A percentile compares a stretch with the other conserved stretches of the same genome.
These are phyloP conservation scores for Rhamphomyia laevipes DNA, from an alignment of 2,888 invertebrate genomes.

Conservation along the genomic window DNA sequence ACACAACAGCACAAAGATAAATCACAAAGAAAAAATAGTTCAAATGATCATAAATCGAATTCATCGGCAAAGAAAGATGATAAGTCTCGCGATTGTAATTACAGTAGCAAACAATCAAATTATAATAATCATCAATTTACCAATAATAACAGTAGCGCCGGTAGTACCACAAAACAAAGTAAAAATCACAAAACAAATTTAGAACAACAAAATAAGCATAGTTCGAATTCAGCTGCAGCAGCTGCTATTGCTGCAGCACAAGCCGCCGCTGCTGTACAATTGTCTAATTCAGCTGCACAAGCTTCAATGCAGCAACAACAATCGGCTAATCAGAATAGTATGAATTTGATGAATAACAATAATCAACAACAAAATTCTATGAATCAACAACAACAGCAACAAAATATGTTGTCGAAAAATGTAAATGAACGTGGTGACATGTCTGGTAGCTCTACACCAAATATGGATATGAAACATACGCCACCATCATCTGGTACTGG, in stretches of 20 bases:
- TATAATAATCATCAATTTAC: not conserved
- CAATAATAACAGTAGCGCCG: not conserved
- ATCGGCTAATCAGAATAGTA: slow-evolving; percentile 25
- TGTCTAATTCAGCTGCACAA: too few relatives aligned
- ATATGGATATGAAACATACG: slow-evolving; percentile 30
- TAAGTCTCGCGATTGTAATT: not conserved
- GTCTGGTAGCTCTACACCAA: slow-evolving; percentile 36
- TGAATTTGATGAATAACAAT: not conserved
- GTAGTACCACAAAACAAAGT: not conserved
- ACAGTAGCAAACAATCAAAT: not conserved
- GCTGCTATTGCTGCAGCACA: too few relatives aligned
- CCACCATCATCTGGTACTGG: slow-evolving; percentile 27
- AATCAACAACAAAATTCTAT: slow-evolving; percentile 11
- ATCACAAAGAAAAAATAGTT: slow-evolving; percentile 6
- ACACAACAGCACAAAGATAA: slow-evolving; percentile 11
- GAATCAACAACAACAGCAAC: slow-evolving; percentile 22
- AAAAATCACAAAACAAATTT: not conserved
- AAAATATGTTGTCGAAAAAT: not conserved
- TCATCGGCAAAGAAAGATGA: slow-evolving; percentile 1
- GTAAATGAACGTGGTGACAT: slow-evolving; percentile 17
- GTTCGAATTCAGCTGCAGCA: too few relatives aligned
- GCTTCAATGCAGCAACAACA: slow-evolving; percentile 2
- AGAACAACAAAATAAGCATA: too few relatives aligned
- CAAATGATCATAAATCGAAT: slow-evolving; percentile 5
- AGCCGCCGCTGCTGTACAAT: too few relatives aligned